These are phyloP conservation scores for Rhorus exstirpatorius DNA, from an alignment of 2,888 invertebrate genomes.

Conservation along the genomic window DNA sequence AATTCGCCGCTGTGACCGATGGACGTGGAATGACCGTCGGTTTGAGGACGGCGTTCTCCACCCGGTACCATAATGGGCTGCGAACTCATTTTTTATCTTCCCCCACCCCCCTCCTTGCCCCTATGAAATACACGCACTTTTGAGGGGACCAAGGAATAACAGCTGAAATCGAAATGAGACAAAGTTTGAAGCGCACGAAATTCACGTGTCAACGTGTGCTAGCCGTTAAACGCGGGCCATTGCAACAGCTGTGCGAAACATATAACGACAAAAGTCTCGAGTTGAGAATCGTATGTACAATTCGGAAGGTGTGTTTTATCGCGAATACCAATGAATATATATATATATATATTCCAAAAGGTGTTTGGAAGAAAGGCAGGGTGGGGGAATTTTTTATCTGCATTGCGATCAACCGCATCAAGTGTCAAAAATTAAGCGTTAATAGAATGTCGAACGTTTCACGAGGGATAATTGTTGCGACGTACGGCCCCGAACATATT, in stretches of 20 bases:
- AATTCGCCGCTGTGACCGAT: slow-evolving; percentile 78
- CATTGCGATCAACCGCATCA: slow-evolving; percentile 54
- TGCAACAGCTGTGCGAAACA: slow-evolving; percentile 6
- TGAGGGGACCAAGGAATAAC: no score
- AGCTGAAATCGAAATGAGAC: no score
- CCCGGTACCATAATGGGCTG: slow-evolving; percentile 84
- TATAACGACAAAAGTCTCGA: background rate
- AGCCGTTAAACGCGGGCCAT: no score
- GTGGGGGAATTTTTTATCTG: slow-evolving; percentile 30
- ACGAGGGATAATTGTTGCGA: background rate
- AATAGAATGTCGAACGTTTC: background rate
- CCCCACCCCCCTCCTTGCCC: no score
- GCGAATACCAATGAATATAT: no score
- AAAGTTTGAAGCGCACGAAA: no score
- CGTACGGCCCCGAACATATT: background rate
- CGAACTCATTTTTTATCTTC: slow-evolving; percentile 80
- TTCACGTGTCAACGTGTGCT: no score
- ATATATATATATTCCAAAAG: no score
- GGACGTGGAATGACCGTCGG: slow-evolving; percentile 80
- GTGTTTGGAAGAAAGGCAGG: no score
- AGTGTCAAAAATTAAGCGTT: background rate
- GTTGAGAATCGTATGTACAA: no score
- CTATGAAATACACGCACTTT: no score
- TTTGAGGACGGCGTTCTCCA: slow-evolving; percentile 78
- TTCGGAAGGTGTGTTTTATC: no score